These are phyloP conservation scores for Plutella xylostella DNA, from an alignment of 2,888 invertebrate genomes.

Conservation along the genomic window DNA sequence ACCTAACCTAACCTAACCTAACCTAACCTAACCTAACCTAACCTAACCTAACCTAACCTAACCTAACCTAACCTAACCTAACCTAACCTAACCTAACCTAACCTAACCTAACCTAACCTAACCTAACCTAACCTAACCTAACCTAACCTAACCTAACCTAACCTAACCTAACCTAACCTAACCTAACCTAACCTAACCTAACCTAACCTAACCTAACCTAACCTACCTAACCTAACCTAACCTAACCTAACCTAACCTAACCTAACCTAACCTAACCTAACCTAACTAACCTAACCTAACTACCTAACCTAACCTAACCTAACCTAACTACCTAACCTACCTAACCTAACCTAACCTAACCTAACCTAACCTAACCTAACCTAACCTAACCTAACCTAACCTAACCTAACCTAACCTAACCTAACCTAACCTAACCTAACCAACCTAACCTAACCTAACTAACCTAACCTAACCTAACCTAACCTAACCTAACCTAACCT, in stretches of 20 bases:
- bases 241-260: conserved; percentile 1
- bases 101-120: conserved; percentile 10
- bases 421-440: conserved; percentile 9
- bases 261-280: conserved; percentile 14
- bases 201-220: conserved; percentile 11
- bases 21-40: conserved; percentile 18
- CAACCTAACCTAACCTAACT: conserved; percentile 1
- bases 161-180: conserved; percentile 10
- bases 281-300: conserved; percentile 6
- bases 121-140: conserved; percentile 10
- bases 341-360: conserved; percentile 7
- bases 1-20: conserved; percentile 15
- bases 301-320: conserved; percentile 12
- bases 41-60: conserved; percentile 18
- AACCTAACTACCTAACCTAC: conserved; percentile 8
- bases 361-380: conserved; percentile 13
- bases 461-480: conserved; percentile 7
- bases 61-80: conserved; percentile 18
- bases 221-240: conserved; percentile 10
- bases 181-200: conserved; percentile 10
- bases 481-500: conserved; percentile 6
- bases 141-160: conserved; percentile 10
- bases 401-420: conserved; percentile 17
- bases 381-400: conserved; percentile 15
- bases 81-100: conserved; percentile 8